Base-by-base conservation (phyloP, 2,888 invertebrate genomes). In the Drosophila cognata region DNA sequence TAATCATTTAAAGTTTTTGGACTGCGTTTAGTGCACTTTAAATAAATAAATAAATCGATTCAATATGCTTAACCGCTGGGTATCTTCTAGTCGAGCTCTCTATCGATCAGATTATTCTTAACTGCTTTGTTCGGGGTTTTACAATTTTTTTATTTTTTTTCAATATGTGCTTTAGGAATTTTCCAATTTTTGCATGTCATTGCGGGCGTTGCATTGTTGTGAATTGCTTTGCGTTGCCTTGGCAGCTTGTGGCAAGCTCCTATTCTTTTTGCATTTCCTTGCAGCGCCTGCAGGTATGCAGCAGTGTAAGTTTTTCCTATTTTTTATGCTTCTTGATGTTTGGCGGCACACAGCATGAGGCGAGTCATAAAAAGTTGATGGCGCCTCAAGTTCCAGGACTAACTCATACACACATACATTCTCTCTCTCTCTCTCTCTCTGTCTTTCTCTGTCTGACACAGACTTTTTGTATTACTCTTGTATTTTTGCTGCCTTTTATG, bases 261-360 rank as follows among this genome's bases (percentile, higher is more conserved):
- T 46, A 4, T 46, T 11, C 6, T 25, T 28, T 29, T 50, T 29
- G 36, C 41, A 64, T 65, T 50, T 57, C 50, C 18, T 28, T 51
- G 74, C 50, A 46, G 75, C 88, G 88, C 88, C 85, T 74, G 70
- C 67, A 82, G 82, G 76, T 85, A 85, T 88, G 85, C 88, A 77
- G 67, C 66, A 71, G 25, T 71, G 77, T 81, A 46, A 16, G 25
- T 25, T 46, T 16, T 25, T 46, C 46, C 25, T 25, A 25, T 16
- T 66, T 76, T 28, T 11, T 36, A 18, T 28, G 36, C 4, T 36
- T 36, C 38, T 43, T 56, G 1, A n/a, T 36, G 43, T 59, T 60
- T 60, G 43, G 46, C 18, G 21, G 21, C 50, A 29, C 55, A 43
- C 79, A 64, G 68, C 56, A 46, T 41, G 67, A 38, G 11, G 62